Percentiles rank a stretch among this genome's conserved stretches.
phyloP scores from a whole-genome alignment of 2,113 vertebrate genomes.

The Malaclemys terrapin region DNA sequence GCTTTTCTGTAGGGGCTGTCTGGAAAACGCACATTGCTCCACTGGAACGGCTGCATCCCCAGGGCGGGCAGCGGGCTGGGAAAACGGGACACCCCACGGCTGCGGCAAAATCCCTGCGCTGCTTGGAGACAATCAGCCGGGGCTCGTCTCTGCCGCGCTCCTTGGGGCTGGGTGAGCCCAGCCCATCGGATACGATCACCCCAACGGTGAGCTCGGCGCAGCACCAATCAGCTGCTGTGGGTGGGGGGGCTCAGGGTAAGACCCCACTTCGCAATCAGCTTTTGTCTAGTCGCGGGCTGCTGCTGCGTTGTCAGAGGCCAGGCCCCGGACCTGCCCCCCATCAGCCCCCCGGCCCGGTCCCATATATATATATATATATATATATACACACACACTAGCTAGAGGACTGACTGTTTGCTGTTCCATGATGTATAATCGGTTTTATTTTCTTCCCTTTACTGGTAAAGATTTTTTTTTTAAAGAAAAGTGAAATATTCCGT shows the following conservation, averaged over 20 bases:
- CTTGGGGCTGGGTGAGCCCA: background rate
- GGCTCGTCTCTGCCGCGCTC: background rate
- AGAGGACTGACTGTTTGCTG: conserved; percentile 62
- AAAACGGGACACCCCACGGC: background rate
- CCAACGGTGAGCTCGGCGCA: background rate
- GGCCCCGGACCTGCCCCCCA: too few species aligned
- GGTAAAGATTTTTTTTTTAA: conserved; percentile 59
- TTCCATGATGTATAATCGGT: conserved; percentile 64
- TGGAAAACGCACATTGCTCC: background rate
- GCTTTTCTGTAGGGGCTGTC: background rate
- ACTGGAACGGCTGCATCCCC: background rate
- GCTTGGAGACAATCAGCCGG: background rate
- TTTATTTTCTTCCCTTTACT: conserved; percentile 67
- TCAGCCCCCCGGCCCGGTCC: too few species aligned
- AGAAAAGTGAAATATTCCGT: conserved; percentile 55
- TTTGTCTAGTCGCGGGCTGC: background rate
- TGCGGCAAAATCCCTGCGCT: background rate
- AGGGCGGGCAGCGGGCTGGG: background rate
- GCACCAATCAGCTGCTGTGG: background rate
- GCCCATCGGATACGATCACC: background rate
- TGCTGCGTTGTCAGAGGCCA: background rate
- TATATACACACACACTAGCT: conserved; percentile 70
- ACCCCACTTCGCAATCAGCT: background rate
- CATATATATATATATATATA: conserved; percentile 70
- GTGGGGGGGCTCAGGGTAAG: background rate